Percentiles rank a stretch among this genome's conserved stretches.
phyloP scores from a whole-genome alignment of 1,140 invertebrate species.

The Cepaea nemoralis region DNA sequence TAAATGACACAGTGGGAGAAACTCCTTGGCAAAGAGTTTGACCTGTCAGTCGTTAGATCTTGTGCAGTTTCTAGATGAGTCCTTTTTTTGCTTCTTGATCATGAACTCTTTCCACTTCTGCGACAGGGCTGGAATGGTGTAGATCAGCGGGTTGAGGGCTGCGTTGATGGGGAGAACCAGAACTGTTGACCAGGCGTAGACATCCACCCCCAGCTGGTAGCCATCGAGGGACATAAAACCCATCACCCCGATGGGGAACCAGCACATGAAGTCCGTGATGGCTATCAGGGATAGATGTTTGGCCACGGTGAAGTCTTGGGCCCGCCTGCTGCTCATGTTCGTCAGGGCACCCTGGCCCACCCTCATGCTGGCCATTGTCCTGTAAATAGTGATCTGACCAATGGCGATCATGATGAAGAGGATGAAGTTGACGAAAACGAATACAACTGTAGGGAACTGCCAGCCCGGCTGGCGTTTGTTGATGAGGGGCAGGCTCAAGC shows the following conservation, averaged over 20 bases:
- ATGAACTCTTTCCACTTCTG: not conserved
- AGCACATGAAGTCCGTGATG: no score
- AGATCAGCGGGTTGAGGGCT: slow-evolving; percentile 38
- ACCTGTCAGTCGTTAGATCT: not conserved
- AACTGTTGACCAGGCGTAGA: slow-evolving; percentile 49
- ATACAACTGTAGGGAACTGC: slow-evolving; percentile 48
- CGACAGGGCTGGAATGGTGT: slow-evolving; percentile 5
- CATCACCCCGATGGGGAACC: slow-evolving; percentile 35
- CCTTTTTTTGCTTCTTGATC: not conserved
- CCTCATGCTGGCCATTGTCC: not conserved
- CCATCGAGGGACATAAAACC: slow-evolving; percentile 44
- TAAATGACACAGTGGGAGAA: no score
- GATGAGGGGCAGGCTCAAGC: slow-evolving; percentile 51
- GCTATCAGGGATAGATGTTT: not conserved
- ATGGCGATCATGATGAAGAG: slow-evolving; percentile 45
- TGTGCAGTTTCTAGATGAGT: not conserved
- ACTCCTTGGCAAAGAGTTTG: no score
- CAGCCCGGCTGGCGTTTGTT: slow-evolving; percentile 40
- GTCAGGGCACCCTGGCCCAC: not conserved
- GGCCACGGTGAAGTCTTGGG: not conserved
- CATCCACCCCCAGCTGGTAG: slow-evolving; percentile 16
- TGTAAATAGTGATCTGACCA: slow-evolving; percentile 42
- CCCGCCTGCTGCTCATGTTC: no score
- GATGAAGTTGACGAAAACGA: slow-evolving; percentile 49
- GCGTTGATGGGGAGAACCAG: slow-evolving; percentile 41